Evolutionary conservation across 1,140 invertebrate species (phyloP), one percentile per base, ranked within the genome.

Genomic region (Tetramorium parvispinum): DNA sequence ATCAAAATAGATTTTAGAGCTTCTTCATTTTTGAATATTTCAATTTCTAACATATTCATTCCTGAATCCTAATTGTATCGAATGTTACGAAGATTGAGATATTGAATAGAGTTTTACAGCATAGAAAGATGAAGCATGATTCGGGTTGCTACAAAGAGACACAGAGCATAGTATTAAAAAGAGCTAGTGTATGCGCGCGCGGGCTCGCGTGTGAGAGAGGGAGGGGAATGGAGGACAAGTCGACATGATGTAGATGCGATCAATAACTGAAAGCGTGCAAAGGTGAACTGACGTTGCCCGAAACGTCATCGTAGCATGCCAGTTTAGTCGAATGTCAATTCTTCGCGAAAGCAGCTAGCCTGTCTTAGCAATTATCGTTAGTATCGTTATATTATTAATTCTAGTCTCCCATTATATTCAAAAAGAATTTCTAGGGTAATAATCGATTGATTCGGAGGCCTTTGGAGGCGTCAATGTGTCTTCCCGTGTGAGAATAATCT

Each of bases 241-340:
- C 18, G 71, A 82, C 76, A 32, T 53, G 77, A 85, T 70, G 66
- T 71, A 49, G 65, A 71, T 61, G 27, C 88, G 89, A 91, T 91
- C 89, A 91, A 91, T 91, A 91, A 88, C 89, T 87, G 87, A 86
- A 88, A 91, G 68, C 87, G 78, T 87, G 73, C 21, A 88, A 91
- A 86, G 77, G 88, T 86, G 85, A 83, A 73, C 57, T 91, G 89
- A 90, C 89, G 87, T 91, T 75, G 76, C 65, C 32, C 65, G 86
- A 88, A 83, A 88, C 86, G 89, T 90, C 88, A 87, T 85, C 61
- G 79, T 32, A 18, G 32, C 49, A 89, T 76, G 55, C 46, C 70
- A 61, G 53, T 73, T 24, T 46, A 83, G 68, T 83, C 32, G 66
- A 51, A 82, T 83, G 40, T 86, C 46, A 61, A 51, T 46, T 73